Evolutionary conservation across 2,113 vertebrate species (phyloP).

Genomic region (Malurus alboscapulatus): DNA sequence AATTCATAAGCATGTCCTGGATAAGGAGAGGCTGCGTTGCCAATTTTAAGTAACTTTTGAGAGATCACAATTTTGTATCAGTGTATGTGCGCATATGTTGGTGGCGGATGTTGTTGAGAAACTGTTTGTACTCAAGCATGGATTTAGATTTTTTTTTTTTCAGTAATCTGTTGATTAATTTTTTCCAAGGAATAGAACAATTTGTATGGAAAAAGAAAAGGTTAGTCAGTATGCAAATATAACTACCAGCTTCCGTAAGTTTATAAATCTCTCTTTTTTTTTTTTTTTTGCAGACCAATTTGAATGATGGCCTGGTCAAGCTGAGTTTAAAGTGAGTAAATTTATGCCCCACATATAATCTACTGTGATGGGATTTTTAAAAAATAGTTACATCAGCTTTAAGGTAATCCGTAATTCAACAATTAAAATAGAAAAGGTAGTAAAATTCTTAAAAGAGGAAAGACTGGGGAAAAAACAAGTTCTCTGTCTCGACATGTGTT

Average conservation of each 20-base stretch:
- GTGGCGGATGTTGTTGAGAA: neutral
- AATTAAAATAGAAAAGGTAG: neutral
- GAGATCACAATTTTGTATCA: neutral
- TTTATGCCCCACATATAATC: neutral
- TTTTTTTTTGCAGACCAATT: neutral
- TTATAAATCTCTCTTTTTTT: neutral
- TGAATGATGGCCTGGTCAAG: neutral
- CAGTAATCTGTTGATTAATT: slow-evolving; percentile 31
- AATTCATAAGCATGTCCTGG: neutral
- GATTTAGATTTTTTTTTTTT: neutral
- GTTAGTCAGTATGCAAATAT: neutral
- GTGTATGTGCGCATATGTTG: neutral
- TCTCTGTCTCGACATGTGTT: neutral
- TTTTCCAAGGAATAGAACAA: slow-evolving; percentile 27
- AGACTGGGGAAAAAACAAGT: neutral
- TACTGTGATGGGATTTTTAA: neutral
- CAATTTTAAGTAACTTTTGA: neutral
- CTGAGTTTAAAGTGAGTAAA: neutral
- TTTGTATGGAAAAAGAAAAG: slow-evolving; percentile 34
- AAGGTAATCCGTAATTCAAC: neutral
- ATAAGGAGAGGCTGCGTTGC: neutral
- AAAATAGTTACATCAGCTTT: neutral
- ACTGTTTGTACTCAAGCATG: slow-evolving; percentile 32
- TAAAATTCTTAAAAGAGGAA: neutral
- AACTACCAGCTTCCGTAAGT: neutral